Conservation (phyloP, 2,113 vertebrate genomes). For the Meriones unguiculatus region DNA sequence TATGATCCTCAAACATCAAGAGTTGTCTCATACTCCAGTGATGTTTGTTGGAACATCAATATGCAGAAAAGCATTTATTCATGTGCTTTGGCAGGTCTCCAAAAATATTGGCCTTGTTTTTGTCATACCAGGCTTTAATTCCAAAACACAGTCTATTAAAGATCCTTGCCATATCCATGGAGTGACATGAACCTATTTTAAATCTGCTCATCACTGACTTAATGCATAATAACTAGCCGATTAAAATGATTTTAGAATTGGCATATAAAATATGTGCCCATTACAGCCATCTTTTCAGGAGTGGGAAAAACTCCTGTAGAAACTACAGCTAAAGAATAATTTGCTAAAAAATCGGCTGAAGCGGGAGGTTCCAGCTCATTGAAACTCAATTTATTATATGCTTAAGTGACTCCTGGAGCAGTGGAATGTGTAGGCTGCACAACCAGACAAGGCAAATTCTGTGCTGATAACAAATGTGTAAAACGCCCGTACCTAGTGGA, state of each 20-base stretch:
- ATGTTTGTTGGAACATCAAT: slow-evolving; percentile 43
- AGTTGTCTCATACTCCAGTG: slow-evolving; percentile 49
- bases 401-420: slow-evolving; percentile 83
- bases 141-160: slow-evolving; percentile 76
- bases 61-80: slow-evolving; percentile 42
- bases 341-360: slow-evolving; percentile 82
- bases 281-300: slow-evolving; percentile 68
- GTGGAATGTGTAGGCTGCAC: slow-evolving; percentile 73
- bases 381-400: slow-evolving; percentile 85
- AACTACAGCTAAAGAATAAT: slow-evolving; percentile 80
- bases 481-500: slow-evolving; percentile 77
- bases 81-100: slow-evolving; percentile 41
- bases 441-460: slow-evolving; percentile 81
- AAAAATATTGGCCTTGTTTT: slow-evolving; percentile 72
- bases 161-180: slow-evolving; percentile 60
- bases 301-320: slow-evolving; percentile 67
- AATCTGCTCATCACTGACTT: slow-evolving; percentile 79
- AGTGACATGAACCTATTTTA: slow-evolving; percentile 73
- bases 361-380: slow-evolving; percentile 82
- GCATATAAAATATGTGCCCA: slow-evolving; percentile 76
- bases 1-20: slow-evolving; percentile 47
- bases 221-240: slow-evolving; percentile 80
- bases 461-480: slow-evolving; percentile 79
- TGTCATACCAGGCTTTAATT: slow-evolving; percentile 64
- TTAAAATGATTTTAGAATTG: slow-evolving; percentile 80